A percentile compares a stretch with the other conserved stretches of the same genome.
These are phyloP conservation scores for Periophthalmus modestus DNA, from an alignment of 2,113 vertebrate genomes.

Conservation along the genomic window DNA sequence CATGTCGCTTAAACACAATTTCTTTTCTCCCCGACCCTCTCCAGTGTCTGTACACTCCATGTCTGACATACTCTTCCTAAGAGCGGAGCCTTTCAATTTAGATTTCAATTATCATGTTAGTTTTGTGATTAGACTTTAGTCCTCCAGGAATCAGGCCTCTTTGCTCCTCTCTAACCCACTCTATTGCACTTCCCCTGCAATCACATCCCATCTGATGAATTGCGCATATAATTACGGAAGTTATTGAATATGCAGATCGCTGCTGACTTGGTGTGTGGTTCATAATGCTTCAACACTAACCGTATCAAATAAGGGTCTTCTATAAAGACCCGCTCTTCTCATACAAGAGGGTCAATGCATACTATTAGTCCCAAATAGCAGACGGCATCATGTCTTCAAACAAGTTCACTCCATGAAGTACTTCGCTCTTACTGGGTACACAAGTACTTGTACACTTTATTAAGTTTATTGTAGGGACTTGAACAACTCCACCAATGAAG, in stretches of 20 bases:
- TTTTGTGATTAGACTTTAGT: constrained; percentile 83
- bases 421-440: constrained; percentile 8
- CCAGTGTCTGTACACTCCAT: constrained; percentile 32
- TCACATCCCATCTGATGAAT: constrained; percentile 85
- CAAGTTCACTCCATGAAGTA: constrained; percentile 51
- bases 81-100: constrained; percentile 80
- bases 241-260: constrained; percentile 83
- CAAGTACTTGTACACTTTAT: constrained; percentile 17
- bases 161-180: constrained; percentile 72
- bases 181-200: constrained; percentile 79
- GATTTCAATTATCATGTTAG: constrained; percentile 85
- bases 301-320: constrained; percentile 74
- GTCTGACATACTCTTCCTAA: constrained; percentile 66
- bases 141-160: constrained; percentile 81
- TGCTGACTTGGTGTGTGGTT: constrained; percentile 77
- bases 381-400: constrained; percentile 71
- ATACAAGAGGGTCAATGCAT: constrained; percentile 70
- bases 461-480: constrained; percentile 30
- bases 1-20: constrained; percentile 11
- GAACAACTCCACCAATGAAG: constrained; percentile 14
- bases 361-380: constrained; percentile 73
- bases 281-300: constrained; percentile 76
- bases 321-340: constrained; percentile 74
- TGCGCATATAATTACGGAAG: constrained; percentile 83
- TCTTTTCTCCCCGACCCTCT: constrained; percentile 16